phyloP scores from a whole-genome alignment of 2,113 vertebrate genomes.

The Reinhardtius hippoglossoides region DNA sequence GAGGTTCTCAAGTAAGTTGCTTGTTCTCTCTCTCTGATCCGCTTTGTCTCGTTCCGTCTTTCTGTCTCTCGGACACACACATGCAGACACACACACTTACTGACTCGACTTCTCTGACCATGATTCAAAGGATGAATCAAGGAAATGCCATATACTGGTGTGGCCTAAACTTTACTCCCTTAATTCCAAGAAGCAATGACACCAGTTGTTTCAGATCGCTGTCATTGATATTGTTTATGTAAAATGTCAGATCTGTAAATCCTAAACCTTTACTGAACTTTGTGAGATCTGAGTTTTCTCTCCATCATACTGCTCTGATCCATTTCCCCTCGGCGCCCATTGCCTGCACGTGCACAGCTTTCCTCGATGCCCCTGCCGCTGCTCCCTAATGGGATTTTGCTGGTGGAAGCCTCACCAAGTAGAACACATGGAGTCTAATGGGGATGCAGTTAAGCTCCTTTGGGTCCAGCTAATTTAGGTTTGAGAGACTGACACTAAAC shows the following conservation, averaged over 20 bases:
- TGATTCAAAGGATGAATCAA: not conserved
- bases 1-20: constrained; percentile 92
- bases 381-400: constrained; percentile 76
- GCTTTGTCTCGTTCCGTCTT: not conserved
- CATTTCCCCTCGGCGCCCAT: not conserved
- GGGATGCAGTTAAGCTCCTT: constrained; percentile 74
- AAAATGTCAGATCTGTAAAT: too few species aligned
- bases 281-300: not conserved
- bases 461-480: constrained; percentile 69
- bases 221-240: too few species aligned
- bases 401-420: constrained; percentile 53
- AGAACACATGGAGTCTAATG: constrained; percentile 59
- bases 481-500: constrained; percentile 64
- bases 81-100: too few species aligned
- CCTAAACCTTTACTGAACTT: too few species aligned
- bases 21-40: not conserved
- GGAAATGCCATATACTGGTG: too few species aligned
- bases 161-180: too few species aligned
- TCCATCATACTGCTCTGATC: not conserved
- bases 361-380: constrained; percentile 21
- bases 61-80: not conserved
- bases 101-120: too few species aligned
- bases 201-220: too few species aligned
- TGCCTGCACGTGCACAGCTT: not conserved
- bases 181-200: too few species aligned